Evolutionary conservation across 1,140 invertebrate species (phyloP).

Genomic region (Leptopilina clavipes): DNA sequence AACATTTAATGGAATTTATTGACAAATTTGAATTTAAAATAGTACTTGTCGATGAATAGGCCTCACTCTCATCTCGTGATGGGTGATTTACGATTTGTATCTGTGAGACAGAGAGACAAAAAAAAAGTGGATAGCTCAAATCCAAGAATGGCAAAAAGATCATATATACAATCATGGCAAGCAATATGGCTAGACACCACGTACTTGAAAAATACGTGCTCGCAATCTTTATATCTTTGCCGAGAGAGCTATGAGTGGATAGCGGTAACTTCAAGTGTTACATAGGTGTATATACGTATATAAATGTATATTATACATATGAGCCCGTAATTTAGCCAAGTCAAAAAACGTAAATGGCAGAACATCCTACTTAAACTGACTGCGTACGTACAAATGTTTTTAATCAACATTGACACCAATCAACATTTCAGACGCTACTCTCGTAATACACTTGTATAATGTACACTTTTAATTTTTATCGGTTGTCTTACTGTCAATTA

Average conservation of each 20-base stretch:
- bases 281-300: neutral
- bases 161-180: neutral
- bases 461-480: constrained; percentile 13
- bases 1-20: neutral
- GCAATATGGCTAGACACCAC: constrained; percentile 29
- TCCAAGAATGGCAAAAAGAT: constrained; percentile 3
- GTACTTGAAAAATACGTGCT: constrained; percentile 28
- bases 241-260: constrained; percentile 15
- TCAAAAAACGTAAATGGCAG: constrained; percentile 20
- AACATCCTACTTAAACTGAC: constrained; percentile 29
- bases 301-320: no score
- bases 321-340: constrained; percentile 25
- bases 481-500: constrained; percentile 16
- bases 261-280: constrained; percentile 12
- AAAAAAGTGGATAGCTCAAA: constrained; percentile 10
- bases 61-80: neutral
- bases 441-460: constrained; percentile 27
- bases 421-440: constrained; percentile 31
- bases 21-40: constrained; percentile 20
- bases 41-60: neutral
- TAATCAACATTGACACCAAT: constrained; percentile 35
- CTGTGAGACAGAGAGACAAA: neutral
- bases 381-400: constrained; percentile 28
- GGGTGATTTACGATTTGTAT: constrained; percentile 7
- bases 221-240: constrained; percentile 13